Base-by-base conservation (phyloP, 1,140 invertebrate genomes). In the Holotrichia oblita region DNA sequence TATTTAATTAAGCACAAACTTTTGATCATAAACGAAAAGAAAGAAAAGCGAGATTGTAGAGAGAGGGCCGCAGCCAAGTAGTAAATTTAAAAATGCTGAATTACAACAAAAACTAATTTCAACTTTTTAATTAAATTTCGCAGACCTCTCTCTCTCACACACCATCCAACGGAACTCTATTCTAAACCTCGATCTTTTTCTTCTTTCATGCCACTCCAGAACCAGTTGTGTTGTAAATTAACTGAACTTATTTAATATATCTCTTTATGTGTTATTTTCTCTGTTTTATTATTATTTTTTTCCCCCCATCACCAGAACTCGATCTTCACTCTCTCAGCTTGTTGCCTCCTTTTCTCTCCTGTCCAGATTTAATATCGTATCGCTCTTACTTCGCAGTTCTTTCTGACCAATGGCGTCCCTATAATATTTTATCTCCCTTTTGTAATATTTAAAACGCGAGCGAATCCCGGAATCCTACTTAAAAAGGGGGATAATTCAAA, bases 71-170 rank as follows among this genome's bases (percentile, higher is more conserved):
- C 27, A 2, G 27, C 27, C 27, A 34, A 34, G 27, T 34, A 34
- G 82, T 82, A 81, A 83, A 85, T 85, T 84, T 85, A 85, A 86
- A 86, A 86, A 85, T 83, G 83, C 79, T 80, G 83, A 86, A 85
- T 86, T 85, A 85, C 84, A 86, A 86, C 84, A 85, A 85, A 86
- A 86, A 86, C 84, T 86, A 85, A 86, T 86, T 85, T 83, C 80
- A 86, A 86, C 85, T 86, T 86, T 85, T 86, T 86, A 85, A 86
- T 86, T 86, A 85, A 86, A 86, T 86, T 84, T 84, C 79, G 34
- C 73, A 7, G 73, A 74, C 40, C 40, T 74, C 40, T 20, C 81
- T 78, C 79, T 17, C 27, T 78, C 77, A 1, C 0, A 41, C n/a
- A 6, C 34, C 73, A n/a, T 27, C 41, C 17, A 12, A 34, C 27